Percentiles rank a stretch among this genome's conserved stretches.
Evolutionary conservation across 1,140 invertebrate species (phyloP).

Genomic region (Zaprionus davidi): DNA sequence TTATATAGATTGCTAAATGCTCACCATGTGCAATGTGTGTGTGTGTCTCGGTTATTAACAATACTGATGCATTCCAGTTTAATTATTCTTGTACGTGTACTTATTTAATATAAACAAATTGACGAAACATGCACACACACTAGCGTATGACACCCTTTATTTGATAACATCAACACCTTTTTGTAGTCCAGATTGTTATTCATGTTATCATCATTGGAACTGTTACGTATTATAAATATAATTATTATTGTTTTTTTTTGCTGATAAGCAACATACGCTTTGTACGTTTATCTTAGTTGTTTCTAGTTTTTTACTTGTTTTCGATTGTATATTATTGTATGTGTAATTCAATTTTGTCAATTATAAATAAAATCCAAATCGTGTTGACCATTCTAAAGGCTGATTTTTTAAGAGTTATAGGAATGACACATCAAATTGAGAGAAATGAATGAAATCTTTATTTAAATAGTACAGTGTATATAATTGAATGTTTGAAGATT

Average conservation of each 20-base stretch:
- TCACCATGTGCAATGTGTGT: not conserved
- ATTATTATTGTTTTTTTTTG: conserved; percentile 20
- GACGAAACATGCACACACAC: too few relatives aligned
- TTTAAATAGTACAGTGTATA: too few relatives aligned
- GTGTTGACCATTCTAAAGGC: not conserved
- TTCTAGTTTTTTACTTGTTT: conserved; percentile 24
- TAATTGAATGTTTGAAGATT: too few relatives aligned
- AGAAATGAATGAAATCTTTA: too few relatives aligned
- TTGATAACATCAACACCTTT: not conserved
- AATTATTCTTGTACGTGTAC: conserved; percentile 9
- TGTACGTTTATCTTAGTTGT: conserved; percentile 6
- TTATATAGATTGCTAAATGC: conserved; percentile 3
- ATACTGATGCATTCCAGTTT: conserved; percentile 24
- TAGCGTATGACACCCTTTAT: not conserved
- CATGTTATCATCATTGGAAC: not conserved
- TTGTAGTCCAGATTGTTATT: not conserved
- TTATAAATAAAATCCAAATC: conserved; percentile 27
- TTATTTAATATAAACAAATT: not conserved
- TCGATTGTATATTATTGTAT: conserved; percentile 17
- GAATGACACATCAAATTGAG: too few relatives aligned
- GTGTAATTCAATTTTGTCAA: conserved; percentile 14
- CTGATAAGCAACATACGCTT: conserved; percentile 2
- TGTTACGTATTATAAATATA: conserved; percentile 1
- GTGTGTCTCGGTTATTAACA: not conserved
- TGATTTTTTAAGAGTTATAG: too few relatives aligned